Conservation (phyloP, 92 coral and sea anemone genomes). For the Anthopleura xanthogrammica region DNA sequence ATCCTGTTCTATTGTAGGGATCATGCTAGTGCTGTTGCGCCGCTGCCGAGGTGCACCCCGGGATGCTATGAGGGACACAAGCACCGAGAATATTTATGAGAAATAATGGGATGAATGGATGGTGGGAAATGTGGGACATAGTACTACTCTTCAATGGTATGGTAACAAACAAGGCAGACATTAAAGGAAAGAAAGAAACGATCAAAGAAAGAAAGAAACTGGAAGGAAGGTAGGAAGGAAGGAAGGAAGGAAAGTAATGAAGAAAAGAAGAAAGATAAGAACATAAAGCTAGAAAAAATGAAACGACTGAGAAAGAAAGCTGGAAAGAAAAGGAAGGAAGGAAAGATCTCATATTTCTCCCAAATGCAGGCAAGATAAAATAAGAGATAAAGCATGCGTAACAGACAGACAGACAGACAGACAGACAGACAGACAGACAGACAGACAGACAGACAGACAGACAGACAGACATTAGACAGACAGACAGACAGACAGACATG, state of each 20-base stretch:
- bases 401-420: not conserved
- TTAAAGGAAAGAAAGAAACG: not conserved
- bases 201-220: too few species aligned
- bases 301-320: too few species aligned
- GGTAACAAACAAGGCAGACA: not conserved
- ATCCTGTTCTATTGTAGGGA: constrained; percentile 58
- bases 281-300: too few species aligned
- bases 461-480: too few species aligned
- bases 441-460: not conserved
- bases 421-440: too few species aligned
- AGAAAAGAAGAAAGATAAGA: too few species aligned
- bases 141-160: not conserved
- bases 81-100: constrained; percentile 24
- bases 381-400: too few species aligned
- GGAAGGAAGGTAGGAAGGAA: too few species aligned
- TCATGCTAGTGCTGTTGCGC: constrained; percentile 86
- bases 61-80: constrained; percentile 44
- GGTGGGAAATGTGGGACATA: constrained; percentile 3
- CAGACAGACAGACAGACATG: not conserved
- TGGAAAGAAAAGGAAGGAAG: not conserved
- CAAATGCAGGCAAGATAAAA: not conserved
- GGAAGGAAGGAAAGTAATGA: too few species aligned
- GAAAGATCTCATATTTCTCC: not conserved
- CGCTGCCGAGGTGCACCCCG: constrained; percentile 65
- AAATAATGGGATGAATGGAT: not conserved